Evolutionary conservation across 2,797 vertebrate species (phyloP), one percentile per base, ranked within the genome.

Genomic region (Phaenicophaeus curvirostris): DNA sequence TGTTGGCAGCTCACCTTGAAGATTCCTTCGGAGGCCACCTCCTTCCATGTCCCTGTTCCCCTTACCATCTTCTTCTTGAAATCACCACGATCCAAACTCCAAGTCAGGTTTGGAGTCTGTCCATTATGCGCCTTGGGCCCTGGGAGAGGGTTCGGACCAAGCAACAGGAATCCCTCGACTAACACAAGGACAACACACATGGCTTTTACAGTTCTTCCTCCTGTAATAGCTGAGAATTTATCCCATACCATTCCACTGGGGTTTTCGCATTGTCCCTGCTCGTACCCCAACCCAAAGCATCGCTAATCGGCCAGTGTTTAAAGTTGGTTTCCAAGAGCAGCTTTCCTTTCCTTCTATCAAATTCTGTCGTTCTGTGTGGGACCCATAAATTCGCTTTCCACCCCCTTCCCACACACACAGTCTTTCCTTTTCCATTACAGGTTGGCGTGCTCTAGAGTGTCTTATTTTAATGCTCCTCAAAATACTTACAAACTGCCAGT

Each of bases 211-310:
- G 12, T 15, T 50, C 50, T 14, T 27, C 87, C 92, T 58, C 27
- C 10, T 91, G 88, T 85, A 80, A 58, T 5, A 78, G 90, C 77
- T 83, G 50, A 74, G 88, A 95, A 96, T 44, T 57, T 31, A 18
- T 57, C 76, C 30, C 11, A 0, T 24, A 0, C 15, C 31, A 23
- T 75, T 66, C 61, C 76, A 19, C 13, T 62, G 57, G 58, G 10
- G 6, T 3, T 77, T 85, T 72, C 74, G 67, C 39, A 8, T 54
- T 79, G 80, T 66, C 46, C 75, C 85, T n/a, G 2, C 20, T n/a
- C 9, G 0, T 16, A 71, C 54, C 33, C 21, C 51, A 15, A 33
- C 16, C 11, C 35, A 2, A 3, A 28, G 76, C 81, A 37, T 55
- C 77, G 68, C 71, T 63, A 39, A 62, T 67, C 69, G 72, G 91